These are phyloP conservation scores for Danio kyathit DNA, from an alignment of 2,797 vertebrate species.

Conservation along the genomic window DNA sequence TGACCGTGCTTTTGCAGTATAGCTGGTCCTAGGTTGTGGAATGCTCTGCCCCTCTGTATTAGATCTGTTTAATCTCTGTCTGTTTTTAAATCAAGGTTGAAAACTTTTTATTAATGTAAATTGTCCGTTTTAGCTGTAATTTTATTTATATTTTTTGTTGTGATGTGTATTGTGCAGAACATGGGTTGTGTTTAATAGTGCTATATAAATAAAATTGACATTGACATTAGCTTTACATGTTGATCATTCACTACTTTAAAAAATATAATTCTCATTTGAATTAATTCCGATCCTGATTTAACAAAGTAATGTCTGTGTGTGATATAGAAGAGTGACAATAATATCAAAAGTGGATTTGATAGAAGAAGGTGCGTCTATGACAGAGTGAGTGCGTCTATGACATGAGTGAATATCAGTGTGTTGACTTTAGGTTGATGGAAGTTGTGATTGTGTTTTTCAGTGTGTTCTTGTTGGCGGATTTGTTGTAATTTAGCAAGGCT, in stretches of 20 bases:
- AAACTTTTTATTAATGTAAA: too few relatives aligned
- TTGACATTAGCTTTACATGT: background rate
- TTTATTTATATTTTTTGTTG: too few relatives aligned
- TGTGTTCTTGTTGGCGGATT: slow-evolving; percentile 39
- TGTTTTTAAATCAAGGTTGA: too few relatives aligned
- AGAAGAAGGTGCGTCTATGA: slow-evolving; percentile 18
- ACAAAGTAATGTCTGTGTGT: background rate
- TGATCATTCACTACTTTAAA: background rate
- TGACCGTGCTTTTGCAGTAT: too few relatives aligned
- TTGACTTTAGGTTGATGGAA: slow-evolving; percentile 28
- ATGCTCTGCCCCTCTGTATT: too few relatives aligned
- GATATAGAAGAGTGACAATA: too few relatives aligned
- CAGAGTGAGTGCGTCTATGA: slow-evolving; percentile 11
- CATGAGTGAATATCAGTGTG: slow-evolving; percentile 12
- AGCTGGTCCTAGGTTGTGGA: too few relatives aligned
- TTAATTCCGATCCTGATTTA: background rate
- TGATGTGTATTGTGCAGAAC: too few relatives aligned
- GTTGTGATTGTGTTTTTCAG: slow-evolving; percentile 33
- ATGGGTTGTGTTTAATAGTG: too few relatives aligned
- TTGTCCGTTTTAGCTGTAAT: too few relatives aligned
- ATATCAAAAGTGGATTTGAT: background rate
- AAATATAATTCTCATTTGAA: background rate
- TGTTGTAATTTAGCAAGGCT: slow-evolving; percentile 57
- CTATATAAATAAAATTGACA: too few relatives aligned
- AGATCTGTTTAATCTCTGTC: too few relatives aligned